phyloP scores from a whole-genome alignment of 2,113 vertebrate genomes.

The Hassar affinis region DNA sequence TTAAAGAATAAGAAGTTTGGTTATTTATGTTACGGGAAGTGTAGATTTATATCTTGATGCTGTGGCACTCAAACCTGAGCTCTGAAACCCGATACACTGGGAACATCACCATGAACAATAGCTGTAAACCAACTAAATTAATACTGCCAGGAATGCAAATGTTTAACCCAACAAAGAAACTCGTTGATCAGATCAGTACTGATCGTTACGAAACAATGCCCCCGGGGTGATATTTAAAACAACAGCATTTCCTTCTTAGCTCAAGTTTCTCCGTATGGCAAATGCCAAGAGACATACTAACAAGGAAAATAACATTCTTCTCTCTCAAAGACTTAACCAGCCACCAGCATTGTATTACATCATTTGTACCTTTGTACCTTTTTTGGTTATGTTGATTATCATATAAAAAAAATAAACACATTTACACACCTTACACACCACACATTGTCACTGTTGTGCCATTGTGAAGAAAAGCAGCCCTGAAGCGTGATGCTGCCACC shows the following conservation, averaged over 20 bases:
- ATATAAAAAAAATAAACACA: background rate
- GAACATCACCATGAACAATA: background rate
- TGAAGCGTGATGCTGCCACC: too few relatives aligned
- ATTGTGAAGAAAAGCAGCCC: too few relatives aligned
- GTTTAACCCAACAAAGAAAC: background rate
- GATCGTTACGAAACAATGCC: background rate
- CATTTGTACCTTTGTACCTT: background rate
- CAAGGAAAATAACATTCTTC: background rate
- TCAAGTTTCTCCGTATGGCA: background rate
- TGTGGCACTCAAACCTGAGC: background rate
- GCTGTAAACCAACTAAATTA: background rate
- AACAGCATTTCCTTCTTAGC: background rate
- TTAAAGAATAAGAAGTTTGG: too few relatives aligned
- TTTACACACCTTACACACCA: too few relatives aligned
- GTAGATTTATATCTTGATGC: background rate
- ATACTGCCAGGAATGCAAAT: constrained; percentile 4
- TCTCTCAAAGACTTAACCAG: background rate
- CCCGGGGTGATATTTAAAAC: background rate
- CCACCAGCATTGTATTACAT: background rate
- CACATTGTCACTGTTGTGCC: too few relatives aligned
- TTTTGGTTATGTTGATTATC: background rate
- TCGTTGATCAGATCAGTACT: background rate
- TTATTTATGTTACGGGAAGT: background rate
- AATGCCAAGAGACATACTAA: background rate
- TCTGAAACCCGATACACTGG: constrained; percentile 26